phyloP scores from a whole-genome alignment of 2,888 invertebrate species.

The Conus canariensis region DNA sequence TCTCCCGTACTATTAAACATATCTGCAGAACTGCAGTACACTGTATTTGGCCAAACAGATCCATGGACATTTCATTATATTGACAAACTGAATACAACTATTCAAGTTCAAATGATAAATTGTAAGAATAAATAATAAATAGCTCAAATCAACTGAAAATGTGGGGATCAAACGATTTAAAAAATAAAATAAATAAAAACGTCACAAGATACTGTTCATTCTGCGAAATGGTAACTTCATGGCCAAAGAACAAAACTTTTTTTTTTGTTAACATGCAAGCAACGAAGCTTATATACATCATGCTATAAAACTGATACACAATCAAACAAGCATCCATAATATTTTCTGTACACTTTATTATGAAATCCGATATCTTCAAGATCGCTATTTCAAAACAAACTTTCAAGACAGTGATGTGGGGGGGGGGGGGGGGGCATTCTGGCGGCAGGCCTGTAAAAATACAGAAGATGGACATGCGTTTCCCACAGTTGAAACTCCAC shows the following conservation, averaged over 20 bases:
- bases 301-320: neutral
- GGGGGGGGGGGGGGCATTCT: neutral
- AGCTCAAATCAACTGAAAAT: neutral
- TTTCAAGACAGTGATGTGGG: neutral
- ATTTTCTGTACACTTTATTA: neutral
- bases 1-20: neutral
- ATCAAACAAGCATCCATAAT: neutral
- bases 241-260: conserved; percentile 31
- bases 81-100: neutral
- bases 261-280: neutral
- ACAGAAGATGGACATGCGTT: too few relatives aligned
- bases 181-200: neutral
- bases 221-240: neutral
- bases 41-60: neutral
- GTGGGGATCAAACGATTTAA: neutral
- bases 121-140: neutral
- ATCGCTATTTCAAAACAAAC: neutral
- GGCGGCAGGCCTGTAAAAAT: neutral
- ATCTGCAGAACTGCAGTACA: conserved; percentile 28
- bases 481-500: too few relatives aligned
- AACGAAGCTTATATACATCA: neutral
- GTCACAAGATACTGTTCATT: neutral
- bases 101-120: neutral
- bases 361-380: too few relatives aligned
- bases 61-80: neutral